Conservation (phyloP, 2,797 vertebrate species). For the Anguilla obscura region DNA sequence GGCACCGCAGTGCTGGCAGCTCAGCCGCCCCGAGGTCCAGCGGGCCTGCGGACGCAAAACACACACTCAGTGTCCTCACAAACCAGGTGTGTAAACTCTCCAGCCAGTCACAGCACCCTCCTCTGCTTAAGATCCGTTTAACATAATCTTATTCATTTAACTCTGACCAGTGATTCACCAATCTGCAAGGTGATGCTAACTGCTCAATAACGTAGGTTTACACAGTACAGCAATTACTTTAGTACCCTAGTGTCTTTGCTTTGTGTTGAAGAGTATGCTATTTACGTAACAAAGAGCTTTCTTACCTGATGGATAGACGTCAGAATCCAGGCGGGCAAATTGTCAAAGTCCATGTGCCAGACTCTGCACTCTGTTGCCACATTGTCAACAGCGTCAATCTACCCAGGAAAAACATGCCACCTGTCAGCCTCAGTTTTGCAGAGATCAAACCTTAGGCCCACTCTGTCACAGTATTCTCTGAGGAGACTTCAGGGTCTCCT, state of each 20-base stretch:
- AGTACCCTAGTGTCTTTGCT: neutral
- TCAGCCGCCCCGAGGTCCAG: constrained; percentile 84
- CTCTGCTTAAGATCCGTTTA: neutral
- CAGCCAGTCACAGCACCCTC: neutral
- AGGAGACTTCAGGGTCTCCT: neutral
- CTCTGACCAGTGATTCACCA: neutral
- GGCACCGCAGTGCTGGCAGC: constrained; percentile 81
- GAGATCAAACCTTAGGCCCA: neutral
- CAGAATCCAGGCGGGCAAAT: constrained; percentile 69
- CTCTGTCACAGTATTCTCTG: neutral
- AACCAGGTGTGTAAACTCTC: neutral
- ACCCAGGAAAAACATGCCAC: constrained; percentile 36
- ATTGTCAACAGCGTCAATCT: constrained; percentile 46
- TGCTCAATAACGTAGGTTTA: neutral
- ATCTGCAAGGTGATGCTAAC: neutral
- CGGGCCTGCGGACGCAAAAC: constrained; percentile 68
- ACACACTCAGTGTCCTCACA: neutral
- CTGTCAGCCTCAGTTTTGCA: neutral
- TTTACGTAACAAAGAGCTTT: neutral
- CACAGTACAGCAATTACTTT: neutral
- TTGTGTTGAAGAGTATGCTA: neutral
- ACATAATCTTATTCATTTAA: neutral
- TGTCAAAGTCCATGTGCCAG: constrained; percentile 67
- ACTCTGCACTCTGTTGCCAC: constrained; percentile 58
- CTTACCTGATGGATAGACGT: constrained; percentile 62